Conservation (phyloP, 1,140 invertebrate genomes). For the Propsilocerus akamusi region DNA sequence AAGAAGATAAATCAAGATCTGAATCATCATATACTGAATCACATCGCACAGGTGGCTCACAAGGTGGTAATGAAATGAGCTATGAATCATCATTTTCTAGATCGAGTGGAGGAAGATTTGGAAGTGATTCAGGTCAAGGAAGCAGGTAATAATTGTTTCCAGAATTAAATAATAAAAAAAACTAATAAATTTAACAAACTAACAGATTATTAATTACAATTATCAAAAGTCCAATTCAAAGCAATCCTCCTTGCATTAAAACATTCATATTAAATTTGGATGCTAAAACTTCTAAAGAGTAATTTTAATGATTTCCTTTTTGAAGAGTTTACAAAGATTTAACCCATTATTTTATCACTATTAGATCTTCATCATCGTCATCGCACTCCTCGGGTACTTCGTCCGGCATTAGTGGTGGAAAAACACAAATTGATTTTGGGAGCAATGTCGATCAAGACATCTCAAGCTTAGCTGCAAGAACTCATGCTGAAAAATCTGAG, state of each 20-base stretch:
- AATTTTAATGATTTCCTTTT: too few relatives aligned
- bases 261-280: too few relatives aligned
- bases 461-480: background rate
- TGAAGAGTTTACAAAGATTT: too few relatives aligned
- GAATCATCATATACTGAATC: too few relatives aligned
- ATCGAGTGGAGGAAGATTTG: background rate
- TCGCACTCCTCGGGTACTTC: background rate
- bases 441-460: slow-evolving; percentile 4
- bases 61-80: too few relatives aligned
- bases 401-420: background rate
- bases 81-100: background rate
- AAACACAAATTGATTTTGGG: background rate
- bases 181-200: too few relatives aligned
- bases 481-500: background rate
- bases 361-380: background rate
- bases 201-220: too few relatives aligned
- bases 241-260: too few relatives aligned
- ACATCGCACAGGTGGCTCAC: too few relatives aligned
- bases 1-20: background rate
- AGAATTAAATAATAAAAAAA: background rate
- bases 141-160: background rate
- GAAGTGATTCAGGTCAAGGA: background rate
- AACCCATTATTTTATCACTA: too few relatives aligned
- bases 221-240: too few relatives aligned
- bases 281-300: too few relatives aligned